A percentile compares a stretch with the other conserved stretches of the same genome.
phyloP scores from a whole-genome alignment of 2,797 vertebrate species.

The Craterocephalus amniculus region DNA sequence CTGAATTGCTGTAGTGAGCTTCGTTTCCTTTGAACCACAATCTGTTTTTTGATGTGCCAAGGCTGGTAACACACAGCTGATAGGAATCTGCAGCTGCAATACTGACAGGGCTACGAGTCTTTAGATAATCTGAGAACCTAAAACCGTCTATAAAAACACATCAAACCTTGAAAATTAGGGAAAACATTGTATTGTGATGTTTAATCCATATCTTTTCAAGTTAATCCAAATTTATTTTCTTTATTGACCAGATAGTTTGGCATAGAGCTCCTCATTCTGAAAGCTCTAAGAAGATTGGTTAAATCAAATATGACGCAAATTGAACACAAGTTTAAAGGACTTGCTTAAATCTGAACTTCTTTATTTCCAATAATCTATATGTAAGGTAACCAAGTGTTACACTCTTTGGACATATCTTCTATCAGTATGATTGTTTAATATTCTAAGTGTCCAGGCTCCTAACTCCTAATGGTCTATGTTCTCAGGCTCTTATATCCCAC shows the following conservation, averaged over 20 bases:
- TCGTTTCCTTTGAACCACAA: slow-evolving; percentile 34
- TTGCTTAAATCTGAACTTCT: too few relatives aligned
- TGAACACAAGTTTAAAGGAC: background rate
- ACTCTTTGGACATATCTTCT: background rate
- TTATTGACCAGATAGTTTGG: slow-evolving; percentile 13
- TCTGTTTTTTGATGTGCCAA: slow-evolving; percentile 16
- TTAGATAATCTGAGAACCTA: background rate
- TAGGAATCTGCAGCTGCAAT: slow-evolving; percentile 25
- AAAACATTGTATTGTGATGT: slow-evolving; percentile 2
- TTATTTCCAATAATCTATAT: too few relatives aligned
- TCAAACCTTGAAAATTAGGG: background rate
- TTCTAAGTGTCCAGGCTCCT: background rate
- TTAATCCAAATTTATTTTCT: slow-evolving; percentile 11
- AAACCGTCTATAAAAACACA: background rate
- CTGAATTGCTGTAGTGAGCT: background rate
- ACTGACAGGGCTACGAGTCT: slow-evolving; percentile 1
- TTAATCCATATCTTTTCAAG: slow-evolving; percentile 6
- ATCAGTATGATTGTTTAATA: too few relatives aligned
- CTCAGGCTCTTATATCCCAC: background rate
- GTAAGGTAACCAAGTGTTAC: too few relatives aligned
- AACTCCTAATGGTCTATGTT: background rate
- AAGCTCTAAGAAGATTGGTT: background rate
- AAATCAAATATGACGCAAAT: too few relatives aligned
- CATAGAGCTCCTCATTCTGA: background rate
- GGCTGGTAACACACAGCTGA: slow-evolving; percentile 20